Evolutionary conservation across 2,888 invertebrate species (phyloP).

Genomic region (Drepana falcataria): DNA sequence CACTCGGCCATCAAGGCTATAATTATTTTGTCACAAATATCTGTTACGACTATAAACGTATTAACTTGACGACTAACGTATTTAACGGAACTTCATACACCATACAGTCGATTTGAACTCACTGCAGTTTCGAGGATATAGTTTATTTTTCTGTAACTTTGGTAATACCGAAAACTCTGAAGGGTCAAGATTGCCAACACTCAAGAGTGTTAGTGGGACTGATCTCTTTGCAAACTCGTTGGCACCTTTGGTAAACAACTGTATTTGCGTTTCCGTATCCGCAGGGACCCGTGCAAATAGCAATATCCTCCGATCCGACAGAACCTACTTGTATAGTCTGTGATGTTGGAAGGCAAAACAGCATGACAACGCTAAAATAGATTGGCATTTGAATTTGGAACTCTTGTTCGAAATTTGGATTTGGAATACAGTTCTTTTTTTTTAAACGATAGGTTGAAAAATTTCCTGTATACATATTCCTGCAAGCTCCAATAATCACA

Average conservation of each 20-base stretch:
- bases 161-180: slow-evolving; percentile 12
- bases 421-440: too few species aligned
- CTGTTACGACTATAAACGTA: background rate
- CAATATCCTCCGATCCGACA: slow-evolving; percentile 46
- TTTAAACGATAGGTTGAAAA: too few species aligned
- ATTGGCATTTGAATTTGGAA: too few species aligned
- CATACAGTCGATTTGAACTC: background rate
- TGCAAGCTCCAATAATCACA: too few species aligned
- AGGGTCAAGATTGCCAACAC: slow-evolving; percentile 13
- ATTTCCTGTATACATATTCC: too few species aligned
- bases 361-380: too few species aligned
- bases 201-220: slow-evolving; percentile 24
- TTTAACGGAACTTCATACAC: background rate
- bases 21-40: too few species aligned
- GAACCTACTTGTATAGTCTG: slow-evolving; percentile 23
- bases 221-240: slow-evolving; percentile 42
- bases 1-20: too few species aligned
- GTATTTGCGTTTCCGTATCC: slow-evolving; percentile 48
- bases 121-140: slow-evolving; percentile 3
- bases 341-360: too few species aligned
- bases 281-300: slow-evolving; percentile 51
- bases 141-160: slow-evolving; percentile 11
- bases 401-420: too few species aligned
- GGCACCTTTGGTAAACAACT: slow-evolving; percentile 45
- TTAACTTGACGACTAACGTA: background rate